Conservation (phyloP, 64 coral and sea anemone species). For the Trachythela sp. region DNA sequence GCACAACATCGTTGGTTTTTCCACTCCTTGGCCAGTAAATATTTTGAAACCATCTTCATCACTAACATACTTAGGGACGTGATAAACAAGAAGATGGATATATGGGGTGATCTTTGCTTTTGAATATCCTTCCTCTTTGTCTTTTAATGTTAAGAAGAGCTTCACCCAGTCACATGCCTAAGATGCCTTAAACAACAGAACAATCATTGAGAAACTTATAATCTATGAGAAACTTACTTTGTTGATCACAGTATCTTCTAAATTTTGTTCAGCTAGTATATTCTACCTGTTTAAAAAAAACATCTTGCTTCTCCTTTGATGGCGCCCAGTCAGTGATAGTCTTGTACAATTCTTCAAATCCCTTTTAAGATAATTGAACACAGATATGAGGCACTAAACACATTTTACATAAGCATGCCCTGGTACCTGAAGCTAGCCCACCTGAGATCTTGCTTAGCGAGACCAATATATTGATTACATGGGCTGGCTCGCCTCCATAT, state of each 20-base stretch:
- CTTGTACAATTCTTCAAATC: neutral
- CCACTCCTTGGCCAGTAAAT: conserved; percentile 48
- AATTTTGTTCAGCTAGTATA: neutral
- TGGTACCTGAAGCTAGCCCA: too few relatives aligned
- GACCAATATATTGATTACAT: too few relatives aligned
- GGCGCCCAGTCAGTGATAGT: neutral
- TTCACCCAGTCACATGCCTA: conserved; percentile 22
- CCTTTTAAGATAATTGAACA: neutral
- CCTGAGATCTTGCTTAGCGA: too few relatives aligned
- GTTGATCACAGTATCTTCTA: neutral
- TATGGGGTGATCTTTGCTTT: conserved; percentile 31
- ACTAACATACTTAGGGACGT: conserved; percentile 24
- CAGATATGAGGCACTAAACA: neutral
- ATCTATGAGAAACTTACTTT: too few relatives aligned
- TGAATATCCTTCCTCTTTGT: conserved; percentile 31
- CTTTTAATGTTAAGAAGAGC: neutral
- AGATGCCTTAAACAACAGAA: neutral
- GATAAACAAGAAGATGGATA: conserved; percentile 28
- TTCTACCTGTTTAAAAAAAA: neutral
- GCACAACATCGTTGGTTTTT: conserved; percentile 45
- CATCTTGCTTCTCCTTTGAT: neutral
- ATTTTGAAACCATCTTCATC: conserved; percentile 28
- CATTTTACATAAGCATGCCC: too few relatives aligned
- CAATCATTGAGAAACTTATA: too few relatives aligned
- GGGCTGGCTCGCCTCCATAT: too few relatives aligned